phyloP scores from a whole-genome alignment of 2,888 invertebrate genomes.

The Drosophila anomelani region DNA sequence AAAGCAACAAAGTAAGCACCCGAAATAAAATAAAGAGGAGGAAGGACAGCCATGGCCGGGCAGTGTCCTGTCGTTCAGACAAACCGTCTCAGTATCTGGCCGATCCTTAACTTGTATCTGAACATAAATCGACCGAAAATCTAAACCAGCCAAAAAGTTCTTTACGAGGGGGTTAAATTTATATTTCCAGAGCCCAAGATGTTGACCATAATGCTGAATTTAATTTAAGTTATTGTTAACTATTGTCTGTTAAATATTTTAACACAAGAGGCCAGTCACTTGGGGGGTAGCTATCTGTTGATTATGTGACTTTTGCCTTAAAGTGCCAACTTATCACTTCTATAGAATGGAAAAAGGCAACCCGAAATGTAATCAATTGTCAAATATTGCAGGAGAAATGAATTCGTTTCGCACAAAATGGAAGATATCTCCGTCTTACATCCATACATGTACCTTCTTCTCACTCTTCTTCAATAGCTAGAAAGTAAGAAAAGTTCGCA shows the following conservation, averaged over 20 bases:
- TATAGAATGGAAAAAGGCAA: not conserved
- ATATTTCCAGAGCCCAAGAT: not conserved
- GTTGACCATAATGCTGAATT: not conserved
- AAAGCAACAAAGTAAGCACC: not conserved
- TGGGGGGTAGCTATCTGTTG: no score
- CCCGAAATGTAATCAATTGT: not conserved
- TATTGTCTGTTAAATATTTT: no score
- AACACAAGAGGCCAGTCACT: no score
- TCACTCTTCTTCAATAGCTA: not conserved
- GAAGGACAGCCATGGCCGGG: slow-evolving; percentile 10
- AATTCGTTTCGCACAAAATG: not conserved
- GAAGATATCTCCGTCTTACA: not conserved
- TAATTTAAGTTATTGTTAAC: no score
- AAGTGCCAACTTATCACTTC: no score
- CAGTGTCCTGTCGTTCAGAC: slow-evolving; percentile 22
- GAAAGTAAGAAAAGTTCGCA: not conserved
- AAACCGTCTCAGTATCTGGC: not conserved
- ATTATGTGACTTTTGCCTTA: no score
- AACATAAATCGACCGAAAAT: not conserved
- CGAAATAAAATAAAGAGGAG: slow-evolving; percentile 6
- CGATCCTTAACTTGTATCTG: slow-evolving; percentile 21
- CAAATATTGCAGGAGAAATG: not conserved
- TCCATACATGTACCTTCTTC: not conserved
- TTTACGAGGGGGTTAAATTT: no score
- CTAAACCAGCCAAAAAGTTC: not conserved